Base-by-base conservation (phyloP, 2,113 vertebrate genomes). In the Arothron firmamentum region DNA sequence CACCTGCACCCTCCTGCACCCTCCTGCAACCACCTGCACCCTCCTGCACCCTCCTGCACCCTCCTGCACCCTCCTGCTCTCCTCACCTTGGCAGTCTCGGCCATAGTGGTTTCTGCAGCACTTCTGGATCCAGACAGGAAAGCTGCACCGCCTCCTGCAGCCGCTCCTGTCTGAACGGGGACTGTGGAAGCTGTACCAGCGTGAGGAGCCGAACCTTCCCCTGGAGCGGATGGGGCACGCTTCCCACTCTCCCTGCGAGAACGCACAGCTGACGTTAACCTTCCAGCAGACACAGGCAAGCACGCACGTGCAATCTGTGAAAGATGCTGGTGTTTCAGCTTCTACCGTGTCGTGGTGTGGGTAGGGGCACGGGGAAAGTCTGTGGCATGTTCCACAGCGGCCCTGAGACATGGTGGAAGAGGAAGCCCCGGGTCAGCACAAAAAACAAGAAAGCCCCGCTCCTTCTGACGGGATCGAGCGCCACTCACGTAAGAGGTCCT, bases 101-200 rank as follows among this genome's bases (percentile, higher is more conserved):
- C 97, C 88, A 0, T 94, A 95, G 85, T 98, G 96, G 71, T 95
- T 95, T 4, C 89, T 86, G 72, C 97, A 99, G 84, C 97, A 99
- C 54, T 90, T 88, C 0, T 87, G 86, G 46, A 72, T 31, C 96
- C 95, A 98, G 3, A 54, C 45, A 2, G 67, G 38, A 14, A 55
- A 86, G 23, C 78, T 13, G 4, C 95, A 98, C 31, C 71, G 75
- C 62, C 85, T 91, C 69, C 15, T 88, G 71, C 96, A 98, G 65
- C 92, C 89, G 2, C 0, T 2, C 6, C 4, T 28, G 25, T 28
- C 21, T 28, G 25, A 28, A 5, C 25, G 3, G 5, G 25, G 25
- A 5, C 5, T 28, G 6, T 7, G 25, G 1, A 6, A 5, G 25
- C 25, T 28, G 25, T 2, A 28, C 25, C 25, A 28, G 25, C 6